These are phyloP conservation scores for Leptobrachium ailaonicum DNA, from an alignment of 2,113 vertebrate genomes.

Conservation along the genomic window DNA sequence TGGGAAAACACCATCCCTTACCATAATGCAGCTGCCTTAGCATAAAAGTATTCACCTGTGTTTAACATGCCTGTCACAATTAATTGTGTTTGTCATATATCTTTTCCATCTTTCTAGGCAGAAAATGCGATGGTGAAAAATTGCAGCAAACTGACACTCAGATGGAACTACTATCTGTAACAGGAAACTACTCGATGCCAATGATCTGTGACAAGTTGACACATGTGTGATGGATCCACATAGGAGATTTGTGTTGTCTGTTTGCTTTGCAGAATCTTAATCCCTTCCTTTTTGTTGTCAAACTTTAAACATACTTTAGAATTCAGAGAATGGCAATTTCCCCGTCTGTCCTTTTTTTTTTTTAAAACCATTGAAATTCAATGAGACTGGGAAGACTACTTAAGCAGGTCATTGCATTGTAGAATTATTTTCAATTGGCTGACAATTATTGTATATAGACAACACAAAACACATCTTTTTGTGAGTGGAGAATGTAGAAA, in stretches of 20 bases:
- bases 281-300: no score
- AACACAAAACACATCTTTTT: no score
- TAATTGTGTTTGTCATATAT: conserved; percentile 40
- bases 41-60: conserved; percentile 22
- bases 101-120: conserved; percentile 32
- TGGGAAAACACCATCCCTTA: conserved; percentile 38
- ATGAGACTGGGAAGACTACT: not conserved
- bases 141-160: not conserved
- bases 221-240: conserved; percentile 6
- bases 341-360: not conserved
- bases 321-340: not conserved
- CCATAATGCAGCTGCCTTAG: conserved; percentile 4
- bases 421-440: no score
- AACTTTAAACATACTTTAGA: no score
- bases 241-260: no score
- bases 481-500: no score
- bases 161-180: conserved; percentile 25
- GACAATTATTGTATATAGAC: no score
- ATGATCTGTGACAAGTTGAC: conserved; percentile 38
- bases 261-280: no score
- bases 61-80: conserved; percentile 28
- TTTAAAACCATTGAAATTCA: not conserved
- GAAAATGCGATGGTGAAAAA: conserved; percentile 21
- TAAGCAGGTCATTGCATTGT: no score
- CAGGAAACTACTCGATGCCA: conserved; percentile 19